A percentile compares a stretch with the other conserved stretches of the same genome.
Conservation (phyloP, 2,888 invertebrate genomes). For the Lepas anatifera region DNA sequence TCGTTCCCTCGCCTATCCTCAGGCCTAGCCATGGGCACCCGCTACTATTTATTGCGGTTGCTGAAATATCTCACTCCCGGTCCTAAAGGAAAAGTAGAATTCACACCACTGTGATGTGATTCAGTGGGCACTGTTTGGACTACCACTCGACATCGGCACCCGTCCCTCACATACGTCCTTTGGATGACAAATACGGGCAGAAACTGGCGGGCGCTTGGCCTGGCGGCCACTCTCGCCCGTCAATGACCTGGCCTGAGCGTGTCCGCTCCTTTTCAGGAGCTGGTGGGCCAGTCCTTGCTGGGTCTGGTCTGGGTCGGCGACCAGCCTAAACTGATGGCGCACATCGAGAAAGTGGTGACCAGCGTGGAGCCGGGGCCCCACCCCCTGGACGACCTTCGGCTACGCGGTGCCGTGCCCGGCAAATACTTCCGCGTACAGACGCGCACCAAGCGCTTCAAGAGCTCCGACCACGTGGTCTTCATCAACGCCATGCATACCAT, state of each 20-base stretch:
- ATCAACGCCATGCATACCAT: conserved; percentile 2
- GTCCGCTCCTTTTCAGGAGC: too few relatives aligned
- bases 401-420: not conserved
- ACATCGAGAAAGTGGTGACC: not conserved
- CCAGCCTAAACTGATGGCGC: not conserved
- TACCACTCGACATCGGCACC: too few relatives aligned
- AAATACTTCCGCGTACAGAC: not conserved
- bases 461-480: not conserved
- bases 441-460: conserved; percentile 1
- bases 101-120: too few relatives aligned
- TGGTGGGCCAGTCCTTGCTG: not conserved
- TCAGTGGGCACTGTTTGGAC: too few relatives aligned
- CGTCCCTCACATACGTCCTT: too few relatives aligned
- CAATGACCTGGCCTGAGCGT: not conserved
- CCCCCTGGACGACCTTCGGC: not conserved
- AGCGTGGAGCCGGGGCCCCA: not conserved
- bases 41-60: too few relatives aligned
- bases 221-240: not conserved
- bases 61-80: too few relatives aligned
- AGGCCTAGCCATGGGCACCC: too few relatives aligned
- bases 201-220: too few relatives aligned
- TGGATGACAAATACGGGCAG: too few relatives aligned
- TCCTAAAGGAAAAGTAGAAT: too few relatives aligned
- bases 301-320: not conserved
- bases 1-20: too few relatives aligned